Base-by-base conservation (phyloP, 2,797 vertebrate species). In the Synanceia verrucosa region DNA sequence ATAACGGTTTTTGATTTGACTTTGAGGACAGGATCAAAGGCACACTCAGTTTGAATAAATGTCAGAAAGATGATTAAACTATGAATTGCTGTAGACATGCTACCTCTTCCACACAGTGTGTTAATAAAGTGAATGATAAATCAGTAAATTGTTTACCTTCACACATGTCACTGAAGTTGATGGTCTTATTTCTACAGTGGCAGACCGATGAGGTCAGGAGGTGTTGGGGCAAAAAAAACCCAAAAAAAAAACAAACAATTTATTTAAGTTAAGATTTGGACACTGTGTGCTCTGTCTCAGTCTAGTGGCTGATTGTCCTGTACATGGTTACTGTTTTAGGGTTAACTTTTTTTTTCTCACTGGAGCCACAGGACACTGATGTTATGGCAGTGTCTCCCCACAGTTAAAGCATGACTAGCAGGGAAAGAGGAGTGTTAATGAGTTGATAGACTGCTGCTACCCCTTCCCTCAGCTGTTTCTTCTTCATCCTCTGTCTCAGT, bases 361-460 rank as follows among this genome's bases (percentile, higher is more conserved):
- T 81, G 78, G 85, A 86, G 89, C 79, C 65, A 87, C 87, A 91
- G 91, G 91, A 93, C 92, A 76, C 53, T 69, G 46, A 74, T 93
- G 90, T 92, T 94, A 86, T 92, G 89, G 85, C 82, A 88, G 87
- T 86, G 83, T 83, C 86, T 88, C 88, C 84, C 88, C 7, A n/a
- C 81, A 80, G 88, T 84, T 80, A 79, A 83, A 88, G 88, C 82
- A 84, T 74, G 70, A 86, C 85, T 89, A 65, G 48, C 60, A 41
- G 72, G 55, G 76, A 71, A 57, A n/a, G n/a, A n/a, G 68, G 80
- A 67, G 65, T 81, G 78, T 89, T 92, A 85, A 88, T 85, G 72
- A 83, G 80, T 63, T 73, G 70, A 58, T 67, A 24, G 69, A 70
- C 77, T 62, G 48, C 63, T 3, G 33, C 53, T 2, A 43, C 79